Percentiles rank a stretch among this genome's conserved stretches.
Conservation (phyloP, 2,797 vertebrate species). For the Mus caroli region DNA sequence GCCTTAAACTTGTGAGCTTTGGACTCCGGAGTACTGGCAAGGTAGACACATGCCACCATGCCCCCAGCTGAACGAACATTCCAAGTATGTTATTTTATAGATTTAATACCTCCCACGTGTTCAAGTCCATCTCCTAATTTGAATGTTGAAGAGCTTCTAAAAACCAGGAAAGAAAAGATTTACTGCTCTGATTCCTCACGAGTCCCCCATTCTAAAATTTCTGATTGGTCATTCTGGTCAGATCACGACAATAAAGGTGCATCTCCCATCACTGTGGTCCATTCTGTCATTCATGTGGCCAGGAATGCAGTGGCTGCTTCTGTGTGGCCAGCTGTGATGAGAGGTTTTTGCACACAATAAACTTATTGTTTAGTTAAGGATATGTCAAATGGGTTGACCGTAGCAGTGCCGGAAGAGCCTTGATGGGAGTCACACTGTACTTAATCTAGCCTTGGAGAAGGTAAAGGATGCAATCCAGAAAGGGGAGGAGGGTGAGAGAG, state of each 20-base stretch:
- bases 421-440: background rate
- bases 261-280: background rate
- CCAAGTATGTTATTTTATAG: constrained; percentile 1
- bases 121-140: constrained; percentile 55
- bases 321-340: background rate
- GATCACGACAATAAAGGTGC: background rate
- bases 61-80: background rate
- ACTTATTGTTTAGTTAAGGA: background rate
- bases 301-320: background rate
- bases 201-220: constrained; percentile 18
- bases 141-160: constrained; percentile 22
- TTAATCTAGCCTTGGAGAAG: background rate
- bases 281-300: background rate
- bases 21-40: too few relatives aligned
- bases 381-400: background rate
- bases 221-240: background rate
- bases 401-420: background rate
- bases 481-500: background rate
- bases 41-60: background rate
- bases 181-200: constrained; percentile 1
- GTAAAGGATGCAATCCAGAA: background rate
- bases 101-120: constrained; percentile 6
- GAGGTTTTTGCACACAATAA: background rate
- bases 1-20: too few relatives aligned
- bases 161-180: constrained; percentile 34